These are phyloP conservation scores for Allygus modestus DNA, from an alignment of 2,888 invertebrate species.

Conservation along the genomic window DNA sequence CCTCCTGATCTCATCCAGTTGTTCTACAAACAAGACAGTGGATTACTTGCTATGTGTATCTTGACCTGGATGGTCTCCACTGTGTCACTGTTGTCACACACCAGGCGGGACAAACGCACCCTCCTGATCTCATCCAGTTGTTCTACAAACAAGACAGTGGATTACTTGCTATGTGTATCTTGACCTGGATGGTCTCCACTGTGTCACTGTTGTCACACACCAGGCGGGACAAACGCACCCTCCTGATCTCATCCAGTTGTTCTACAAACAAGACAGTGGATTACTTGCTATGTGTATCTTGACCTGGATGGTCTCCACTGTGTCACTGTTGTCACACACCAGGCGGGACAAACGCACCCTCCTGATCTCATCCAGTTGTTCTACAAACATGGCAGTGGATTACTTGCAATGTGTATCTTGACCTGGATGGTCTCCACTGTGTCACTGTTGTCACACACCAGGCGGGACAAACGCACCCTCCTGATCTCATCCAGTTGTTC, in stretches of 20 bases:
- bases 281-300: slow-evolving; percentile 70
- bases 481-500: slow-evolving; percentile 75
- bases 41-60: slow-evolving; percentile 56
- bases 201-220: slow-evolving; percentile 75
- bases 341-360: slow-evolving; percentile 74
- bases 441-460: slow-evolving; percentile 75
- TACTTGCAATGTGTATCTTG: too few relatives aligned
- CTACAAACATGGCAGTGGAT: too few relatives aligned
- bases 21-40: slow-evolving; percentile 71
- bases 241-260: slow-evolving; percentile 75
- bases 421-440: slow-evolving; percentile 74
- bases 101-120: slow-evolving; percentile 73
- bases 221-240: slow-evolving; percentile 74
- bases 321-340: slow-evolving; percentile 75
- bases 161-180: slow-evolving; percentile 67
- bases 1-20: slow-evolving; percentile 74
- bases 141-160: slow-evolving; percentile 69
- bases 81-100: slow-evolving; percentile 75
- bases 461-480: slow-evolving; percentile 73
- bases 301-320: slow-evolving; percentile 74
- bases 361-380: slow-evolving; percentile 74
- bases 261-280: slow-evolving; percentile 69
- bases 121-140: slow-evolving; percentile 75
- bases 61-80: slow-evolving; percentile 74
- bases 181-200: slow-evolving; percentile 74